phyloP scores from a whole-genome alignment of 2,797 vertebrate genomes.

The Sebastes baramenuke region DNA sequence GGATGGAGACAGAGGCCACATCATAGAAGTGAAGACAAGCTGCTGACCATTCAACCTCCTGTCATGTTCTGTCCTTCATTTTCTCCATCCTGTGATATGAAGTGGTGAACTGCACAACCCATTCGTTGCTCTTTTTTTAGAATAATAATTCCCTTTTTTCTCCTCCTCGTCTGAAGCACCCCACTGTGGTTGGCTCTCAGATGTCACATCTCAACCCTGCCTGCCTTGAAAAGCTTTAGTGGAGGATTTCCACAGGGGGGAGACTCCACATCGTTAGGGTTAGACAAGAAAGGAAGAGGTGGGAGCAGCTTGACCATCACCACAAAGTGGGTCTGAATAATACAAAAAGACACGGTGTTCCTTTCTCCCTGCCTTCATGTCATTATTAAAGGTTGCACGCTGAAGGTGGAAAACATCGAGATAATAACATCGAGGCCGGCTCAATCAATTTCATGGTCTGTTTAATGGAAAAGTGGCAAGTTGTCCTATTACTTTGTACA shows the following conservation, averaged over 20 bases:
- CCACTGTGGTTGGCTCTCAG: constrained; percentile 12
- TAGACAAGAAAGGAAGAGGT: constrained; percentile 43
- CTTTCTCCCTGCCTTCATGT: constrained; percentile 14
- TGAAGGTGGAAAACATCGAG: constrained; percentile 40
- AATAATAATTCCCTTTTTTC: not conserved
- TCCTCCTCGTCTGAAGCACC: constrained; percentile 11
- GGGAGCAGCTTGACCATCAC: constrained; percentile 24
- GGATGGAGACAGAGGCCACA: constrained; percentile 67
- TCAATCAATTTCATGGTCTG: constrained; percentile 59
- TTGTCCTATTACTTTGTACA: constrained; percentile 49
- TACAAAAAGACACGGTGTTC: constrained; percentile 1
- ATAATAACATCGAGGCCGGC: constrained; percentile 40
- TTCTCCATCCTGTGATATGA: constrained; percentile 29
- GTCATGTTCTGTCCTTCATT: constrained; percentile 14
- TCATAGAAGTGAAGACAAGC: not conserved
- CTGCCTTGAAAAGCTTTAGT: constrained; percentile 33
- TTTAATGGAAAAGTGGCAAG: constrained; percentile 58
- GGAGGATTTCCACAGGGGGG: constrained; percentile 36
- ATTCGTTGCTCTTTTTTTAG: not conserved
- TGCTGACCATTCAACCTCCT: not conserved
- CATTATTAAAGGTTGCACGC: constrained; percentile 27
- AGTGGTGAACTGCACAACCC: constrained; percentile 11
- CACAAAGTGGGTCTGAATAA: constrained; percentile 17
- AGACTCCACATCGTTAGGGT: constrained; percentile 20
- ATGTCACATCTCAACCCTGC: constrained; percentile 42